Conservation (phyloP, 2,888 invertebrate species). For the Parochlus steinenii region DNA sequence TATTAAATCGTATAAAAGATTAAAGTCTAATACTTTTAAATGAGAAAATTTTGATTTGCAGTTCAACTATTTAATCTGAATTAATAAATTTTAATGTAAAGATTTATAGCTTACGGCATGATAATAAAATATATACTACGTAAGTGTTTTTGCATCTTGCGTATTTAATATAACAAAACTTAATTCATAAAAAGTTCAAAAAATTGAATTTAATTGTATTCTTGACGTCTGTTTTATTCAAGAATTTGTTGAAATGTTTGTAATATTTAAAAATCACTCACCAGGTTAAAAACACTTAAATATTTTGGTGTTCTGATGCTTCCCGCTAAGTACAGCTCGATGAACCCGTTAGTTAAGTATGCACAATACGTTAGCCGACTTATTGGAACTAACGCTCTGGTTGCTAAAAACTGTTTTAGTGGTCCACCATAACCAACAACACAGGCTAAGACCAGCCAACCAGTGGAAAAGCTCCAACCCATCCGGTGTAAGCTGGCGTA, state of each 20-base stretch:
- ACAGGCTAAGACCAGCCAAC: constrained; percentile 50
- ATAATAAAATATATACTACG: no score
- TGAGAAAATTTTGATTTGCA: no score
- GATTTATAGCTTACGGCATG: background rate
- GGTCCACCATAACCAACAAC: constrained; percentile 46
- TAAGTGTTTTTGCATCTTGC: no score
- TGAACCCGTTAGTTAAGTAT: constrained; percentile 52
- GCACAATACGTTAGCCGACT: constrained; percentile 55
- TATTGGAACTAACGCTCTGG: constrained; percentile 39
- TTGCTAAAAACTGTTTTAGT: constrained; percentile 19
- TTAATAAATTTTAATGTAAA: no score
- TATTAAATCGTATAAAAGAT: no score
- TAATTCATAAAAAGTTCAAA: no score
- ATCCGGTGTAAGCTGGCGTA: constrained; percentile 49
- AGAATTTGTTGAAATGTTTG: no score
- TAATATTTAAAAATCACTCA: constrained; percentile 30
- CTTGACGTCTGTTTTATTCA: no score
- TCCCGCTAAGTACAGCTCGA: constrained; percentile 47
- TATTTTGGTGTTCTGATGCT: constrained; percentile 41
- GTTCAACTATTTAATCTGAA: no score
- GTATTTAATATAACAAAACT: no score
- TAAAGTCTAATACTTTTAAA: no score
- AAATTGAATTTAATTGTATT: no score
- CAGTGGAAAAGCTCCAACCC: constrained; percentile 49
- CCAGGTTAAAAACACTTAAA: constrained; percentile 43